These are phyloP conservation scores for Calameuta idolon DNA, from an alignment of 2,888 invertebrate genomes.

Conservation along the genomic window DNA sequence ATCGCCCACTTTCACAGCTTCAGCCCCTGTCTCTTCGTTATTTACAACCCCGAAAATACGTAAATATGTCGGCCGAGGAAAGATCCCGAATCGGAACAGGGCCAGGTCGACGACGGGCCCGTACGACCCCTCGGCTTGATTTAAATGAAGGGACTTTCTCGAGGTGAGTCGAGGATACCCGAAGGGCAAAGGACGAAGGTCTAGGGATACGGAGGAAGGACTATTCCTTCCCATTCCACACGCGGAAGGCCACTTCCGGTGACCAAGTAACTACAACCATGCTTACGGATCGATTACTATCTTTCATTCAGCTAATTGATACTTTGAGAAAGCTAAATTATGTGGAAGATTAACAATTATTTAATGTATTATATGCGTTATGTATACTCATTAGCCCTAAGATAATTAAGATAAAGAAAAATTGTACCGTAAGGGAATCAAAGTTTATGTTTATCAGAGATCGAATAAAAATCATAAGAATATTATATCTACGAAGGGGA, in stretches of 20 bases:
- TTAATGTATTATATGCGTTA: neutral
- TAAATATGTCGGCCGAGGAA: constrained; percentile 19
- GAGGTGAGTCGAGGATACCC: neutral
- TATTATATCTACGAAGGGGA: neutral
- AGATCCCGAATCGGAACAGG: constrained; percentile 9
- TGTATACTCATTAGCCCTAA: neutral
- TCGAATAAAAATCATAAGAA: neutral
- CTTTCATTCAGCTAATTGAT: neutral
- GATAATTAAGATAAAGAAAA: neutral
- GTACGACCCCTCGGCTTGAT: constrained; percentile 7
- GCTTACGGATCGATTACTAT: neutral
- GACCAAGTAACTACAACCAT: neutral
- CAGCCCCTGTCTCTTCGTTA: constrained; percentile 3
- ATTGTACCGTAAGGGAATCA: neutral
- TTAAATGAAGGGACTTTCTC: neutral
- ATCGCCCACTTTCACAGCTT: constrained; percentile 2
- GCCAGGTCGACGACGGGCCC: neutral
- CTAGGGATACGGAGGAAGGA: neutral
- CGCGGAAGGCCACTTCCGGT: neutral
- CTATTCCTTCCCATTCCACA: neutral
- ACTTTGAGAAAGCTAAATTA: neutral
- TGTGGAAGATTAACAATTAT: neutral
- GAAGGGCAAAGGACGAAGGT: neutral
- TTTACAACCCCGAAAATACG: constrained; percentile 17
- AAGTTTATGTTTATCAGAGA: neutral